These are phyloP conservation scores for Thaumetopoea pityocampa DNA, from an alignment of 1,140 invertebrate genomes.

Conservation along the genomic window DNA sequence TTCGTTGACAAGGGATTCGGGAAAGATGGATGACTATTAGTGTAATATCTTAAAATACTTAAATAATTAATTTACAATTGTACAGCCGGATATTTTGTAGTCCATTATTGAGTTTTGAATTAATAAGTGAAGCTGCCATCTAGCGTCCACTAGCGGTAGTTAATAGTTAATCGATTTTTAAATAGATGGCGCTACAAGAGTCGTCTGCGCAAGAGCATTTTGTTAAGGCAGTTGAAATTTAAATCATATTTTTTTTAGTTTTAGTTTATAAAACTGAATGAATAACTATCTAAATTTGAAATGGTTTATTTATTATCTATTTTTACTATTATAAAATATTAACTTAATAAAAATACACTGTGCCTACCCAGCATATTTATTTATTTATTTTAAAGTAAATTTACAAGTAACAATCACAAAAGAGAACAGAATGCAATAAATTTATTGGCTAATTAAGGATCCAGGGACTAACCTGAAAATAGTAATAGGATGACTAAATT, in stretches of 20 bases:
- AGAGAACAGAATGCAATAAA: too few species aligned
- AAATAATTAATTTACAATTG: constrained; percentile 9
- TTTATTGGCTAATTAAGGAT: too few species aligned
- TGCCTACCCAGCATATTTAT: too few species aligned
- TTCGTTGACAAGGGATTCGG: constrained; percentile 39
- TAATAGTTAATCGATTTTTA: constrained; percentile 5
- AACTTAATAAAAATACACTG: too few species aligned
- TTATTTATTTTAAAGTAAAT: too few species aligned
- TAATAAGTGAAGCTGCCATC: constrained; percentile 16
- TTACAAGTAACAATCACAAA: too few species aligned
- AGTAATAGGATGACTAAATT: too few species aligned
- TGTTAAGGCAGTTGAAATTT: too few species aligned
- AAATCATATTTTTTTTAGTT: too few species aligned
- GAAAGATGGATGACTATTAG: constrained; percentile 17
- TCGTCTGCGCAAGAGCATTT: constrained; percentile 31
- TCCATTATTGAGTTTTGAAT: not conserved
- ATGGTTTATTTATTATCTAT: too few species aligned
- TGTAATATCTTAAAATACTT: constrained; percentile 16
- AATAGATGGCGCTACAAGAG: constrained; percentile 36
- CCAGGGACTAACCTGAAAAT: too few species aligned
- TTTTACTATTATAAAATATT: too few species aligned
- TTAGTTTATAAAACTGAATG: not conserved
- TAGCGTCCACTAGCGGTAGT: constrained; percentile 28
- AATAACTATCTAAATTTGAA: not conserved
- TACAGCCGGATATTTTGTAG: not conserved